Evolutionary conservation across 2,113 vertebrate genomes (phyloP).

Genomic region (Erpornis zantholeuca): DNA sequence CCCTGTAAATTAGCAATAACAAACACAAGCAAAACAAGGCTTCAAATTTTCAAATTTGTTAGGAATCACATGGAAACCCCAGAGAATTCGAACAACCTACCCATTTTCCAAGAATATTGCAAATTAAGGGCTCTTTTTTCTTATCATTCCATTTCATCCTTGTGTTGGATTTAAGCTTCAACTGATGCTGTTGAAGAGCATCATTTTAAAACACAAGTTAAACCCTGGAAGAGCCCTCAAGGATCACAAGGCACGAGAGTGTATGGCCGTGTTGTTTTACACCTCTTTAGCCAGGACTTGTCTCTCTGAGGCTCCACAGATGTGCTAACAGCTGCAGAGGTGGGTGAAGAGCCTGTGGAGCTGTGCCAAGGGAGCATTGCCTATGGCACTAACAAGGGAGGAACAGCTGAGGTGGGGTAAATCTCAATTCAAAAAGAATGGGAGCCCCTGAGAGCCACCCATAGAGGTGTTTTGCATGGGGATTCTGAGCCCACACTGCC

Average conservation of each 20-base stretch:
- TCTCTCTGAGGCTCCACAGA: conserved; percentile 31
- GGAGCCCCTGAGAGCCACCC: neutral
- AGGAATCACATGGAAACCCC: neutral
- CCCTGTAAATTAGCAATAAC: neutral
- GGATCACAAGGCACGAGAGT: neutral
- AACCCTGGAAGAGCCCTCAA: neutral
- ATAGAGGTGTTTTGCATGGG: neutral
- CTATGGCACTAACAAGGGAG: neutral
- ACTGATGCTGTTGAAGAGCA: neutral
- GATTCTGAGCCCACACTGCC: neutral
- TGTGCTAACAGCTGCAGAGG: conserved; percentile 46
- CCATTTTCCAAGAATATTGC: neutral
- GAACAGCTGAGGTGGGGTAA: neutral
- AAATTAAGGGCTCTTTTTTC: neutral
- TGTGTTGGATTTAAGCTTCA: neutral
- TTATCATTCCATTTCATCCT: neutral
- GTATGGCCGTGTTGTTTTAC: neutral
- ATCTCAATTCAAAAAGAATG: neutral
- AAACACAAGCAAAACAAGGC: neutral
- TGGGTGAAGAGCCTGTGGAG: conserved; percentile 19
- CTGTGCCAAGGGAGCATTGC: neutral
- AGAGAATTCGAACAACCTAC: neutral
- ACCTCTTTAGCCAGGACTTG: conserved; percentile 9
- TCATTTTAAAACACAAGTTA: neutral
- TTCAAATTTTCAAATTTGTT: neutral